Percentiles rank a stretch among this genome's conserved stretches.
These are phyloP conservation scores for Agriotes lineatus DNA, from an alignment of 2,888 invertebrate species.

Conservation along the genomic window DNA sequence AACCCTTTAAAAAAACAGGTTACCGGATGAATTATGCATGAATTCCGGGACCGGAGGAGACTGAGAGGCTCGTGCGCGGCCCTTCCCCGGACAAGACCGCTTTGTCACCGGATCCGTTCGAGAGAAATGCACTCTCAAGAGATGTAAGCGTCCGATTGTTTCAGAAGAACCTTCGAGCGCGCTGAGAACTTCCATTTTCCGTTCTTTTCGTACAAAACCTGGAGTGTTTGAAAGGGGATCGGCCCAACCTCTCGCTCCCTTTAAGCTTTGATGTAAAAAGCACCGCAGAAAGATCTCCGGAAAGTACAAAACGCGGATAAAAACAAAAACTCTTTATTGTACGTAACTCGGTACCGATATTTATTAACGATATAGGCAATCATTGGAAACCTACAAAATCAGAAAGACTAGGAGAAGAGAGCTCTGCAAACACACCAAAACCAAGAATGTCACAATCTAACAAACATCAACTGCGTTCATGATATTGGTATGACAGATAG, in stretches of 20 bases:
- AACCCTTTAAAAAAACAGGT: constrained; percentile 33
- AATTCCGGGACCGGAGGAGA: constrained; percentile 4
- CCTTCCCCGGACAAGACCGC: constrained; percentile 21
- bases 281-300: not conserved
- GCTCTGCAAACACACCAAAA: too few species aligned
- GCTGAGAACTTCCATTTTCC: constrained; percentile 13
- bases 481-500: too few species aligned
- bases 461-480: too few species aligned
- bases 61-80: constrained; percentile 11
- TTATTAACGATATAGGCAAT: too few species aligned
- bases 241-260: not conserved
- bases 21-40: constrained; percentile 32
- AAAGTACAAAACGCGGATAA: too few species aligned
- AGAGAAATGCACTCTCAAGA: constrained; percentile 26
- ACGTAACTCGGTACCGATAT: too few species aligned
- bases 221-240: constrained; percentile 1
- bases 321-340: too few species aligned
- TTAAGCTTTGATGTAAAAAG: constrained; percentile 5
- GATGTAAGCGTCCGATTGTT: constrained; percentile 24
- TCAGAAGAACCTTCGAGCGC: constrained; percentile 7
- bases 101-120: constrained; percentile 29
- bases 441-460: too few species aligned
- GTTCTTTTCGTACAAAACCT: constrained; percentile 1
- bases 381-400: too few species aligned
- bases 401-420: too few species aligned